Conservation (phyloP, 2,113 vertebrate species). For the Isurus oxyrinchus region DNA sequence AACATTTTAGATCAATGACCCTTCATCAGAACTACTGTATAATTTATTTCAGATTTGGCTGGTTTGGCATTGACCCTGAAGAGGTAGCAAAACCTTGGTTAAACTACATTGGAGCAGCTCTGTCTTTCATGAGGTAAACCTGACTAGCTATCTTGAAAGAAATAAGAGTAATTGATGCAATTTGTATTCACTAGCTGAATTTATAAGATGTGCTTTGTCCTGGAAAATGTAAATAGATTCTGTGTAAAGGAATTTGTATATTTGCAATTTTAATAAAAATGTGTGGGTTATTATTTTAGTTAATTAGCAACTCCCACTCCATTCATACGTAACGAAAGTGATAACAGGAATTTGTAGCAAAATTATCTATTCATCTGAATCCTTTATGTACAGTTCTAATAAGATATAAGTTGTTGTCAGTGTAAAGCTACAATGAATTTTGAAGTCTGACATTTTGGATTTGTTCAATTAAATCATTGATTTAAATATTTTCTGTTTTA, state of each 20-base stretch:
- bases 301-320: not conserved
- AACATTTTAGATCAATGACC: not conserved
- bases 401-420: not conserved
- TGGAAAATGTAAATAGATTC: not conserved
- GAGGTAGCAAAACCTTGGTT: slow-evolving; percentile 66
- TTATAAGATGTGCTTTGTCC: not conserved
- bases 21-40: not conserved
- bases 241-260: not conserved
- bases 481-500: slow-evolving; percentile 54
- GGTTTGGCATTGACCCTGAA: slow-evolving; percentile 77
- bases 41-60: slow-evolving; percentile 69
- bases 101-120: slow-evolving; percentile 74
- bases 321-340: not conserved
- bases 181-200: not conserved
- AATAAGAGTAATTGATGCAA: not conserved
- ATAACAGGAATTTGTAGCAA: not conserved
- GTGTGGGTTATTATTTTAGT: not conserved
- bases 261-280: not conserved
- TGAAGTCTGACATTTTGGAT: not conserved
- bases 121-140: slow-evolving; percentile 74
- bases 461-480: slow-evolving; percentile 41
- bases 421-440: not conserved
- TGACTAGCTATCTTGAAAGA: not conserved
- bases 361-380: slow-evolving; percentile 30
- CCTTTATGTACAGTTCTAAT: not conserved